Evolutionary conservation across 1,140 invertebrate genomes (phyloP).

Genomic region (honey bee (Apis mellifera)): Amel_HAv3.1 CM009936.2:306001-306500

Average conservation of each 20-base stretch:
- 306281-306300: neutral
- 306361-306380: too few species aligned
- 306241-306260: neutral
- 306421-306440: too few species aligned
- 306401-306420: too few species aligned
- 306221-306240: conserved; percentile 4
- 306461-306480: too few species aligned
- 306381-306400: too few species aligned
- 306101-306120: conserved; percentile 2
- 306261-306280: neutral
- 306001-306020: conserved; percentile 77
- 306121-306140: conserved; percentile 16
- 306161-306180: too few species aligned
- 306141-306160: neutral
- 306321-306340: neutral
- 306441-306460: too few species aligned
- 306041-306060: conserved; percentile 79
- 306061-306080: conserved; percentile 79
- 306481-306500: too few species aligned
- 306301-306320: accelerated
- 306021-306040: conserved; percentile 79
- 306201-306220: neutral
- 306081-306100: conserved; percentile 72
- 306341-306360: neutral
- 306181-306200: neutral